Evolutionary conservation across 35 echinoderm and acorn worm genomes (phyloP).

Genomic region (Ophioderma brevispina): DNA sequence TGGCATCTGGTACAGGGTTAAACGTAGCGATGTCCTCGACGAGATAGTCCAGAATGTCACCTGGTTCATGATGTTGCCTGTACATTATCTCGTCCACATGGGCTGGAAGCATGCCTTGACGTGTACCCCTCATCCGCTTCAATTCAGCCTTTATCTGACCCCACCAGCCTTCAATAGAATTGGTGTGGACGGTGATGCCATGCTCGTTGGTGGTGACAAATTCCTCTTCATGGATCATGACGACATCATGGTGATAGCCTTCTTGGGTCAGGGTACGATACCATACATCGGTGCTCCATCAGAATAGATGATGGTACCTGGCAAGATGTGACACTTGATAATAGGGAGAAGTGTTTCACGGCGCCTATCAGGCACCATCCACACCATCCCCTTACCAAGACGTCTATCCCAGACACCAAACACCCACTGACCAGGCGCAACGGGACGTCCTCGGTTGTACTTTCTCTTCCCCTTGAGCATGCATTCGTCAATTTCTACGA

Average conservation of each 20-base stretch:
- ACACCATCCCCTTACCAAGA: not conserved
- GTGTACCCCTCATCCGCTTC: not conserved
- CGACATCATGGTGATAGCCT: conserved; percentile 16
- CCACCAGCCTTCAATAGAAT: conserved; percentile 10
- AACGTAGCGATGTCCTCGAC: conserved; percentile 19
- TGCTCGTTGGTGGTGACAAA: not conserved
- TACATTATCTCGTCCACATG: conserved; percentile 18
- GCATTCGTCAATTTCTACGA: conserved; percentile 44
- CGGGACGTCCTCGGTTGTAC: conserved; percentile 4
- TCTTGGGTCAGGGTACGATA: not conserved
- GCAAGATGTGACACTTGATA: conserved; percentile 22
- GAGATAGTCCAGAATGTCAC: not conserved
- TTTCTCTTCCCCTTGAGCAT: conserved; percentile 30
- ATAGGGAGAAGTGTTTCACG: conserved; percentile 12
- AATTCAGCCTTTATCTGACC: not conserved
- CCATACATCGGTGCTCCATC: not conserved
- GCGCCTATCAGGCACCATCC: not conserved
- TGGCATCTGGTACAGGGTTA: too few species aligned
- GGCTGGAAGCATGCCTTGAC: not conserved
- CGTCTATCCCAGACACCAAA: conserved; percentile 17
- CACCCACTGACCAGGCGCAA: conserved; percentile 7
- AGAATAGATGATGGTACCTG: conserved; percentile 28
- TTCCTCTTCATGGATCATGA: too few species aligned
- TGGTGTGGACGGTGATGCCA: conserved; percentile 4
- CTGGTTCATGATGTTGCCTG: not conserved